Evolutionary conservation across 1,140 invertebrate species (phyloP).

Genomic region (Sminthurides bifidus): DNA sequence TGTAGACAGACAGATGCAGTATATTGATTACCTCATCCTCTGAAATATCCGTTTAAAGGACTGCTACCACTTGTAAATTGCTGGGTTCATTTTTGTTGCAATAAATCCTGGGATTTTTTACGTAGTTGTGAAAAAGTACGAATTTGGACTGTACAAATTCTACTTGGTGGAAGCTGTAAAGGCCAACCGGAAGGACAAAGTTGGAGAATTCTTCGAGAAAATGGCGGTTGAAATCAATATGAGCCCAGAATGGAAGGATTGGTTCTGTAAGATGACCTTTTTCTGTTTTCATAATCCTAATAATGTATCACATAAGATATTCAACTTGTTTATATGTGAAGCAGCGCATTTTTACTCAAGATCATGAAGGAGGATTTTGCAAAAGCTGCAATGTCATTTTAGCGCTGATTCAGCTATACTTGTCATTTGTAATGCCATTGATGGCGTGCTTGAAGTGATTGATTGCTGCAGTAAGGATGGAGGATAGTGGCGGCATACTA

Average conservation of each 20-base stretch:
- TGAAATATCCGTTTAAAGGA: no score
- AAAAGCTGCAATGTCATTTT: not conserved
- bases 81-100: no score
- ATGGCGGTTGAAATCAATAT: slow-evolving; percentile 24
- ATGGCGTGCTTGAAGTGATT: no score
- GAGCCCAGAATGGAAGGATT: slow-evolving; percentile 30
- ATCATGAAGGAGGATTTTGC: not conserved
- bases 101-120: no score
- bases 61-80: no score
- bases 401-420: no score
- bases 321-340: not conserved
- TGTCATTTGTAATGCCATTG: no score
- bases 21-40: no score
- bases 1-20: no score
- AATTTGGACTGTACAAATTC: slow-evolving; percentile 32
- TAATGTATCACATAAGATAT: no score
- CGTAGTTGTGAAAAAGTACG: slow-evolving; percentile 31
- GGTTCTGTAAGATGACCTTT: slow-evolving; percentile 23
- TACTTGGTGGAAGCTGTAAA: slow-evolving; percentile 29
- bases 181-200: slow-evolving; percentile 25
- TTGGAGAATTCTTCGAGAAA: slow-evolving; percentile 32
- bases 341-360: not conserved
- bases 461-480: no score
- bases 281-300: not conserved
- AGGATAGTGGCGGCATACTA: no score